Percentiles rank a stretch among this genome's conserved stretches.
Evolutionary conservation across 2,888 invertebrate species (phyloP).

Genomic region (Epicampocera succincta): DNA sequence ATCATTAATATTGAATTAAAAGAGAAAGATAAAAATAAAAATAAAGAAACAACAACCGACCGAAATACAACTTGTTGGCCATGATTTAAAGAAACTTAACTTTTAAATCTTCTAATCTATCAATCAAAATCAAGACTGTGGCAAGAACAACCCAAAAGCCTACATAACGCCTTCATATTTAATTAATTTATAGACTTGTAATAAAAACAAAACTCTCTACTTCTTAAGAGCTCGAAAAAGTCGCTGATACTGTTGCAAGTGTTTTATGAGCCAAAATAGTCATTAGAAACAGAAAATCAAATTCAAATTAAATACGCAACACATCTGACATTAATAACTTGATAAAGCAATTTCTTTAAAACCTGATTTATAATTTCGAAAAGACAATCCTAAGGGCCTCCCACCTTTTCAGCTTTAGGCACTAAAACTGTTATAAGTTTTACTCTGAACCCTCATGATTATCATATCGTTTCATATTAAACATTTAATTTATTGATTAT

Average conservation of each 20-base stretch:
- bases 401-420: constrained; percentile 54
- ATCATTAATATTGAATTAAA: constrained; percentile 9
- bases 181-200: constrained; percentile 56
- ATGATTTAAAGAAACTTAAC: constrained; percentile 21
- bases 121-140: constrained; percentile 43
- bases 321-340: not conserved
- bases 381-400: constrained; percentile 52
- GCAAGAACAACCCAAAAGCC: constrained; percentile 46
- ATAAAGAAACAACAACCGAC: not conserved
- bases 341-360: constrained; percentile 57
- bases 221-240: constrained; percentile 3
- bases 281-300: constrained; percentile 16
- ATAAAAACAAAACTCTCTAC: constrained; percentile 33
- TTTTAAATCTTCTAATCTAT: constrained; percentile 16
- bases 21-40: not conserved
- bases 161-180: constrained; percentile 65
- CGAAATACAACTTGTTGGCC: constrained; percentile 39
- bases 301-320: constrained; percentile 9
- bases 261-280: constrained; percentile 14
- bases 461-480: constrained; percentile 46
- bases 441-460: constrained; percentile 44
- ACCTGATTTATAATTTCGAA: not conserved
- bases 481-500: constrained; percentile 57
- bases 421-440: constrained; percentile 37
- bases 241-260: constrained; percentile 17